These are phyloP conservation scores for Tolypeutes matacus DNA, from an alignment of 2,797 vertebrate genomes.

Conservation along the genomic window DNA sequence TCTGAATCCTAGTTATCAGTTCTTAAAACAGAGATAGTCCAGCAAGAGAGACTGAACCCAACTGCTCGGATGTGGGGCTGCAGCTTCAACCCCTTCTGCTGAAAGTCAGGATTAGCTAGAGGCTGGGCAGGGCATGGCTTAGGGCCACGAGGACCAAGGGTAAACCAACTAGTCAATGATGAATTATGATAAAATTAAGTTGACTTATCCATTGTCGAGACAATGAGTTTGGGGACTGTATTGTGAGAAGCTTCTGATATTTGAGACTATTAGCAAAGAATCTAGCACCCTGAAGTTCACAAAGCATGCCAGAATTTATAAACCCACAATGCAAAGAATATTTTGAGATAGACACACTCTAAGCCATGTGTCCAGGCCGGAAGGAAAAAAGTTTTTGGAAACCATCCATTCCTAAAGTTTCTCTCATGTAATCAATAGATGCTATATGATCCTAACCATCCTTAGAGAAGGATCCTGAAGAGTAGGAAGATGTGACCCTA, in stretches of 20 bases:
- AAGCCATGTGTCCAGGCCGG: neutral
- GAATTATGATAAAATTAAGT: neutral
- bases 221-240: neutral
- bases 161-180: neutral
- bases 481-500: neutral
- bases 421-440: neutral
- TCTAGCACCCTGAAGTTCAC: neutral
- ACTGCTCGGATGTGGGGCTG: neutral
- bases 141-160: neutral
- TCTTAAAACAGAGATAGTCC: neutral
- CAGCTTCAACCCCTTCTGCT: neutral
- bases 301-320: neutral
- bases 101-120: neutral
- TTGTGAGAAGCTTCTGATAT: neutral
- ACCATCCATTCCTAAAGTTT: neutral
- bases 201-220: neutral
- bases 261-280: neutral
- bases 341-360: neutral
- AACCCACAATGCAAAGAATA: neutral
- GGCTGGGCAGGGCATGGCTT: neutral
- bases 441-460: neutral
- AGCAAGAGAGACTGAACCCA: neutral
- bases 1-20: neutral
- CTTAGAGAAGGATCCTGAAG: neutral
- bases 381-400: neutral